phyloP scores from a whole-genome alignment of 2,797 vertebrate species.

The Notamacropus eugenii region DNA sequence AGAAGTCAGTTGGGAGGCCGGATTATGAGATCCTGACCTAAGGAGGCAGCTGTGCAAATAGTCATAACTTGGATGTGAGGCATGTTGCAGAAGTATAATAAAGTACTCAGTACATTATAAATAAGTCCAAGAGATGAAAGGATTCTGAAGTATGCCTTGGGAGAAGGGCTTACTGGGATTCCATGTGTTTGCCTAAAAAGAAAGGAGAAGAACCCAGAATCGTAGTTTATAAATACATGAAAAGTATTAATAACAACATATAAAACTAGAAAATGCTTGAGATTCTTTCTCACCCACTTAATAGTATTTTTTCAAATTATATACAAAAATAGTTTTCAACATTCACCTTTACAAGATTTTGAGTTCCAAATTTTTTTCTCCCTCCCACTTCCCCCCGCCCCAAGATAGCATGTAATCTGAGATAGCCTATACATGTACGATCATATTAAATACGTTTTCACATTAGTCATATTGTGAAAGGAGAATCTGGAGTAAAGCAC shows the following conservation, averaged over 20 bases:
- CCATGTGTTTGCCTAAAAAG: conserved; percentile 10
- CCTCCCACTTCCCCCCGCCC: too few species aligned
- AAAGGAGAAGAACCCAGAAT: not conserved
- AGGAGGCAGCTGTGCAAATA: not conserved
- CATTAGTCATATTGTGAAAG: too few species aligned
- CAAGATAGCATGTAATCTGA: too few species aligned
- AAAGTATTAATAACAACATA: not conserved
- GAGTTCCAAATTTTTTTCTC: too few species aligned
- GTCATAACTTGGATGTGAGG: not conserved
- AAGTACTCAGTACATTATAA: not conserved
- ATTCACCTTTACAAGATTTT: too few species aligned
- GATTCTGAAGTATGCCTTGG: not conserved
- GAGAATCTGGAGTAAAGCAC: too few species aligned
- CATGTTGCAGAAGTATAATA: conserved; percentile 25
- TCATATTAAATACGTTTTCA: too few species aligned
- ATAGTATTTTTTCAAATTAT: too few species aligned
- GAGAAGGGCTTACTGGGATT: not conserved
- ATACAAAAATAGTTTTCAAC: too few species aligned
- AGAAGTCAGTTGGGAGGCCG: not conserved
- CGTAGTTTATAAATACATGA: conserved; percentile 36
- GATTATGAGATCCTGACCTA: not conserved
- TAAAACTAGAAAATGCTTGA: not conserved
- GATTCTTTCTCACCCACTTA: not conserved
- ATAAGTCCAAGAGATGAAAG: not conserved
- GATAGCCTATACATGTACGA: too few species aligned